Conservation (phyloP, 2,113 vertebrate genomes). For the Hassar affinis region DNA sequence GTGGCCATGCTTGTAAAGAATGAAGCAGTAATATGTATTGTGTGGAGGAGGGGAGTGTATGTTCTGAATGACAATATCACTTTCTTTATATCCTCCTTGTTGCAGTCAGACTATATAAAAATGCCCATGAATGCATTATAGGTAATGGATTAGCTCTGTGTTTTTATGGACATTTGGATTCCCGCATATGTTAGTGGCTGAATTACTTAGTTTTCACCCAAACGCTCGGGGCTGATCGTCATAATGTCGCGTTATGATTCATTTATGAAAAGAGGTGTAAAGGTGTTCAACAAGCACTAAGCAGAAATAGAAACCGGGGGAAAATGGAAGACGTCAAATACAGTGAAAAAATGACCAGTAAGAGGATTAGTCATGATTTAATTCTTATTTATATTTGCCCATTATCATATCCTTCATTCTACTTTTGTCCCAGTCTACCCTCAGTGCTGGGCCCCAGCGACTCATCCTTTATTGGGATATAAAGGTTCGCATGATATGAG, state of each 20-base stretch:
- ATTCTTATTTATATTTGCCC: constrained; percentile 39
- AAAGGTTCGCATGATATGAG: constrained; percentile 55
- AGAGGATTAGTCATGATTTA: constrained; percentile 31
- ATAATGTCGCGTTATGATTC: constrained; percentile 43
- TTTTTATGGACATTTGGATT: constrained; percentile 57
- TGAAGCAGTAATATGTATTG: constrained; percentile 52
- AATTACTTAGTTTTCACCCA: constrained; percentile 50
- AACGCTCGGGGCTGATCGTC: constrained; percentile 42
- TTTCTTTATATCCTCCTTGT: constrained; percentile 49
- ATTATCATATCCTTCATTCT: constrained; percentile 35
- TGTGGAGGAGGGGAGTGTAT: constrained; percentile 40
- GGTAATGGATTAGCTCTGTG: constrained; percentile 46
- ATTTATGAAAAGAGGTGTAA: constrained; percentile 48
- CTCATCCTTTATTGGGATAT: constrained; percentile 52
- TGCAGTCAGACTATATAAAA: constrained; percentile 55
- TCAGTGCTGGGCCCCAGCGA: constrained; percentile 19
- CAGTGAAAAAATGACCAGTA: neutral
- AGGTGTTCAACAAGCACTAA: constrained; percentile 28
- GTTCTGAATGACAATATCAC: constrained; percentile 55
- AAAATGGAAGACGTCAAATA: constrained; percentile 5
- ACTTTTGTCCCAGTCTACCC: constrained; percentile 18
- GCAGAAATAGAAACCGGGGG: constrained; percentile 19
- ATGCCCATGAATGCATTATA: constrained; percentile 55
- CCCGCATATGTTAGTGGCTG: constrained; percentile 45
- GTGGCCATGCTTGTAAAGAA: constrained; percentile 62